Evolutionary conservation across 2,113 vertebrate genomes (phyloP), one percentile per base, ranked within the genome.

Genomic region (Paraplagusia blochii): DNA sequence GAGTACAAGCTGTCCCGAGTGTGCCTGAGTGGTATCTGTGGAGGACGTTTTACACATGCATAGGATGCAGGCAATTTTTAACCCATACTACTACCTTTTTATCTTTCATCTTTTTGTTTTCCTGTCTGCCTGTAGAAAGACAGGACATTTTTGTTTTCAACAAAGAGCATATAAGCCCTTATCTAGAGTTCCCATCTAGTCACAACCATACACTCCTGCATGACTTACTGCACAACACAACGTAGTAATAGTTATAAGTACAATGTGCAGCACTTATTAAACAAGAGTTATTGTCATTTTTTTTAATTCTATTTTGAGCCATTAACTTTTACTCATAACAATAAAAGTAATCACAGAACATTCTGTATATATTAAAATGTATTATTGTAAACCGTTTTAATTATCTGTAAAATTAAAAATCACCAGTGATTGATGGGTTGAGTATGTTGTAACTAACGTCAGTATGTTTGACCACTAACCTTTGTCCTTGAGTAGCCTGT

Each of bases 11-110:
- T 74, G 74, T 80, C 63, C 63, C 11, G 13, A 47, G 53, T 64
- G 44, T 63, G 55, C 40, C 44, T 53, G 55, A 61, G 50, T 66
- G 49, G 58, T 48, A 54, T 69, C 54, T 66, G 8, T 51, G 56
- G 74, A 81, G 77, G 80, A 80, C 69, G 63, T 53, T 52, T 44
- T 61, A 63, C 54, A 79, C 72, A 83, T 72, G 72, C 71, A 62
- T 63, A 67, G 69, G 64, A 72, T 72, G 71, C 61, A 52, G 63
- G 58, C 51, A 58, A 58, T 68, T 64, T 80, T 85, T 85, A 72
- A 73, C 53, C 64, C 71, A 77, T 73, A 57, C 81, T 67, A 74
- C 38, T 55, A 33, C 5, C 44, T 69, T 63, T 53, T 40, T 66
- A 77, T 69, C 69, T 82, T 78, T 71, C 77, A 48, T 9, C 42